A percentile compares a stretch with the other conserved stretches of the same genome.
phyloP scores from a whole-genome alignment of 2,797 vertebrate species.

The Acanthornis magna region DNA sequence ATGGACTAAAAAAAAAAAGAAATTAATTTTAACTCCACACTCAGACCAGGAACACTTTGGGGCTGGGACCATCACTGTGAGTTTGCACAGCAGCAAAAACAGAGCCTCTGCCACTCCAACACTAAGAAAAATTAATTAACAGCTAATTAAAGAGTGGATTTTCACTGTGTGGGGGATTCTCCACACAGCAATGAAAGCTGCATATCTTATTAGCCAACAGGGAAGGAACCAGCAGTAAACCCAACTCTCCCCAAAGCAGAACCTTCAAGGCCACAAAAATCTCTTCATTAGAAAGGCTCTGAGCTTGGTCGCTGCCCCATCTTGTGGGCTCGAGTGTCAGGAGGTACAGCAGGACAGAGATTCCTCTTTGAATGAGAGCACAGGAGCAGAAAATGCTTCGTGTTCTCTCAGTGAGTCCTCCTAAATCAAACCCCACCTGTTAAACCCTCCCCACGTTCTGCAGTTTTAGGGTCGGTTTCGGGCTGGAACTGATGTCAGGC shows the following conservation, averaged over 20 bases:
- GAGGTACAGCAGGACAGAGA: not conserved
- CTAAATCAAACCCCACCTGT: not conserved
- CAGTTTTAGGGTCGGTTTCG: rapidly evolving
- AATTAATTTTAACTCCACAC: not conserved
- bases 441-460: not conserved
- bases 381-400: not conserved
- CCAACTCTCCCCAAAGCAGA: not conserved
- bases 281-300: not conserved
- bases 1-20: not conserved
- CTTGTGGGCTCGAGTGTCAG: not conserved
- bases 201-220: not conserved
- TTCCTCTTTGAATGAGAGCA: not conserved
- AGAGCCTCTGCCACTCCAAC: not conserved
- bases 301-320: not conserved
- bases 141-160: not conserved
- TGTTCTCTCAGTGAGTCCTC: not conserved
- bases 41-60: not conserved
- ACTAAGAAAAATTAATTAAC: not conserved
- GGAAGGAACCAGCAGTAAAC: not conserved
- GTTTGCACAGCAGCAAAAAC: not conserved
- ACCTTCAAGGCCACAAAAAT: not conserved
- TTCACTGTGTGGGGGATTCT: not conserved
- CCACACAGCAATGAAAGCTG: not conserved
- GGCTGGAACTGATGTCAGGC: not conserved
- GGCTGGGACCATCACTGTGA: not conserved